phyloP scores from a whole-genome alignment of 2,888 invertebrate species.

The Heliconius aoede region DNA sequence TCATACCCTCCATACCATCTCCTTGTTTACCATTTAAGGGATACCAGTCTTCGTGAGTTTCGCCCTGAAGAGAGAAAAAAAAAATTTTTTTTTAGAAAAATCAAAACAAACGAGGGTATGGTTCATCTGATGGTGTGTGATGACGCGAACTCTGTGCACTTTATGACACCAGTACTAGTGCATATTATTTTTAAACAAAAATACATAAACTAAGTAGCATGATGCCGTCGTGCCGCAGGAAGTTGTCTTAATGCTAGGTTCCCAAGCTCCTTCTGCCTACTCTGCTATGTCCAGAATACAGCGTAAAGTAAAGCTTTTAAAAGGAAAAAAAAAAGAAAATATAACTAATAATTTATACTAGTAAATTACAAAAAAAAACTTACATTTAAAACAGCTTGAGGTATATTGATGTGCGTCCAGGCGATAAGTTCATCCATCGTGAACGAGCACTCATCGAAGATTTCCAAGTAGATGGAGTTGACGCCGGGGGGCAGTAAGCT shows the following conservation, averaged over 20 bases:
- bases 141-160: too few relatives aligned
- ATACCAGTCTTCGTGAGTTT: conserved; percentile 98
- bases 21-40: conserved; percentile 97
- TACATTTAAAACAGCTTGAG: conserved; percentile 88
- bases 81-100: background rate
- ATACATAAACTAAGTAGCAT: too few relatives aligned
- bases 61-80: conserved; percentile 83
- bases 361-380: conserved; percentile 48
- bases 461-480: conserved; percentile 94
- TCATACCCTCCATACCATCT: conserved; percentile 95
- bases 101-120: too few relatives aligned
- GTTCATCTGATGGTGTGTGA: too few relatives aligned
- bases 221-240: too few relatives aligned
- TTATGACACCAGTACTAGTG: too few relatives aligned
- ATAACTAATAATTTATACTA: background rate
- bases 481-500: conserved; percentile 95
- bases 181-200: too few relatives aligned
- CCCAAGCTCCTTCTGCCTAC: too few relatives aligned
- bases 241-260: too few relatives aligned
- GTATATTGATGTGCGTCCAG: conserved; percentile 95
- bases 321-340: too few relatives aligned
- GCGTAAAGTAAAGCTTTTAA: too few relatives aligned
- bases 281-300: too few relatives aligned
- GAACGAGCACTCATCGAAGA: conserved; percentile 98
- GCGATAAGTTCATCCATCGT: conserved; percentile 98